phyloP scores from a whole-genome alignment of 1,140 invertebrate genomes.

The Rhyzopertha dominica region DNA sequence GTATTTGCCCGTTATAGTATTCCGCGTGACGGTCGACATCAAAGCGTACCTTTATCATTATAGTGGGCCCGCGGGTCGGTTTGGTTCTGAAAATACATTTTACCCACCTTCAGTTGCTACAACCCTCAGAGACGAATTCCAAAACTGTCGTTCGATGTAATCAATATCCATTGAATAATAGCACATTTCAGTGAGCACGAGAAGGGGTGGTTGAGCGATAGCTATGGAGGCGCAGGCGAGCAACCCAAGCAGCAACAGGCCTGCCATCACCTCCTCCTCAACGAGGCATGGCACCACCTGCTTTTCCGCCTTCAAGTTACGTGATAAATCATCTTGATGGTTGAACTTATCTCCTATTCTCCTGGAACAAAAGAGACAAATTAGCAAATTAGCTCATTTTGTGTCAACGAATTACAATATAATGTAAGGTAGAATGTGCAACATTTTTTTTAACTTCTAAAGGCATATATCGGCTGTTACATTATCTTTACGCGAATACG shows the following conservation, averaged over 20 bases:
- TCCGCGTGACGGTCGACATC: too few relatives aligned
- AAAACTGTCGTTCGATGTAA: slow-evolving; percentile 26
- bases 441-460: too few relatives aligned
- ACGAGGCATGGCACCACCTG: slow-evolving; percentile 35
- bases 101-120: slow-evolving; percentile 29
- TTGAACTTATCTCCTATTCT: too few relatives aligned
- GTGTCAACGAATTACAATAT: too few relatives aligned
- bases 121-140: slow-evolving; percentile 24
- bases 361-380: too few relatives aligned
- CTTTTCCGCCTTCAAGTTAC: slow-evolving; percentile 11
- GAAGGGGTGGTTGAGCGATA: slow-evolving; percentile 19
- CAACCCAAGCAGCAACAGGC: slow-evolving; percentile 38
- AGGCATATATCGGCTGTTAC: too few relatives aligned
- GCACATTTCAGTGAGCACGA: slow-evolving; percentile 34
- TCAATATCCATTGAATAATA: slow-evolving; percentile 33
- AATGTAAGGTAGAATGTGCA: too few relatives aligned
- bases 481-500: too few relatives aligned
- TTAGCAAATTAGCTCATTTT: too few relatives aligned
- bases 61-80: too few relatives aligned
- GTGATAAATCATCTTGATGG: neutral
- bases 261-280: slow-evolving; percentile 39
- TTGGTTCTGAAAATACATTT: slow-evolving; percentile 7
- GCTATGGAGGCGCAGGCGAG: slow-evolving; percentile 30
- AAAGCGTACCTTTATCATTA: too few relatives aligned
- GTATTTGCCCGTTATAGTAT: too few relatives aligned